Conservation (phyloP, 2,888 invertebrate species). For the Cecidostiba fungosa region DNA sequence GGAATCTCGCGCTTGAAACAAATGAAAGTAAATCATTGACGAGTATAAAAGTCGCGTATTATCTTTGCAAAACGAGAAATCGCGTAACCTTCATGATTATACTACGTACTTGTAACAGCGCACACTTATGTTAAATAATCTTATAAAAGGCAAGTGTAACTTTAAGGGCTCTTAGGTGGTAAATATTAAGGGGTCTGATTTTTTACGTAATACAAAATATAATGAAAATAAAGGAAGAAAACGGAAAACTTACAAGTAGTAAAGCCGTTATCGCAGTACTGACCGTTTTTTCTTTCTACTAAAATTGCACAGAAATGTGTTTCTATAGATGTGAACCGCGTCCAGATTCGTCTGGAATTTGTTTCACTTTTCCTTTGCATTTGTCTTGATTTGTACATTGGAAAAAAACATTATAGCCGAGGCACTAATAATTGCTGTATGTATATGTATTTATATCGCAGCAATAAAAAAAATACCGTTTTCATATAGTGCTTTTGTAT, state of each 20-base stretch:
- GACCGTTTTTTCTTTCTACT: not conserved
- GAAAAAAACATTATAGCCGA: not conserved
- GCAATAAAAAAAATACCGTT: not conserved
- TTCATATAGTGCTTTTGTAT: slow-evolving; percentile 6
- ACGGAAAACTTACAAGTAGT: not conserved
- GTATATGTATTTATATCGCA: not conserved
- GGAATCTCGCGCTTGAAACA: slow-evolving; percentile 60
- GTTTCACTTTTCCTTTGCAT: slow-evolving; percentile 15
- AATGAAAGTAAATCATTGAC: slow-evolving; percentile 63
- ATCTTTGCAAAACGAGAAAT: slow-evolving; percentile 60
- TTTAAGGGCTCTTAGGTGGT: slow-evolving; percentile 46
- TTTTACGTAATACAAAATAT: slow-evolving; percentile 43
- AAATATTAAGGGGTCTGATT: slow-evolving; percentile 45
- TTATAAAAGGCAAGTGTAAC: slow-evolving; percentile 36
- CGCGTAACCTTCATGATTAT: slow-evolving; percentile 59
- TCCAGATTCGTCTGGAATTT: not conserved
- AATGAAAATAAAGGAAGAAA: slow-evolving; percentile 3
- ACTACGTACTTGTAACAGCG: slow-evolving; percentile 57
- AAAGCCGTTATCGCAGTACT: slow-evolving; percentile 20
- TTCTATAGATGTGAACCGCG: not conserved
- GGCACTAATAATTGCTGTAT: slow-evolving; percentile 37
- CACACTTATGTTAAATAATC: slow-evolving; percentile 53
- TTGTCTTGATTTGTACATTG: not conserved
- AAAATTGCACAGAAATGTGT: slow-evolving; percentile 3
- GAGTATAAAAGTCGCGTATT: slow-evolving; percentile 57